These are phyloP conservation scores for Drosophila murphyi DNA, from an alignment of 1,140 invertebrate genomes.

Conservation along the genomic window DNA sequence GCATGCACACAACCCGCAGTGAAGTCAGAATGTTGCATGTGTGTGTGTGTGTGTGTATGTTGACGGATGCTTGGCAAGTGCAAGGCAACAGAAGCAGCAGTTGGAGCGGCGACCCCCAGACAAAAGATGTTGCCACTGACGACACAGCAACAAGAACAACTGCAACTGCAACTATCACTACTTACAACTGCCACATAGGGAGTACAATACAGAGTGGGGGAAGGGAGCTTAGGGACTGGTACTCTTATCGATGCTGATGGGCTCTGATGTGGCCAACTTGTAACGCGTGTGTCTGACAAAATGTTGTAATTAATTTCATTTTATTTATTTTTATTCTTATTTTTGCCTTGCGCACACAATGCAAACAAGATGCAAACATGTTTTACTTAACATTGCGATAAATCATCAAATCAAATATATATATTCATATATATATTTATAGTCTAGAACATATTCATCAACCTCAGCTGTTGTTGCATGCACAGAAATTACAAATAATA, in stretches of 20 bases:
- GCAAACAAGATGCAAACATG: slow-evolving; percentile 57
- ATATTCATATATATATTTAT: background rate
- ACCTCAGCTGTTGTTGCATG: background rate
- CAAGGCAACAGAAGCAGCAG: slow-evolving; percentile 35
- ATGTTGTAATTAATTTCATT: slow-evolving; percentile 76
- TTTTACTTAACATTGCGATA: slow-evolving; percentile 53
- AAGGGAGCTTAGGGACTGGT: background rate
- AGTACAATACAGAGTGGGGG: background rate
- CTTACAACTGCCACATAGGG: slow-evolving; percentile 40
- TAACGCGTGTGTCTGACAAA: slow-evolving; percentile 78
- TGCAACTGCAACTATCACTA: slow-evolving; percentile 37
- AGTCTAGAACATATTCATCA: background rate
- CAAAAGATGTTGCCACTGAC: slow-evolving; percentile 50
- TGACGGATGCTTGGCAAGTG: slow-evolving; percentile 80
- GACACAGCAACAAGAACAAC: slow-evolving; percentile 23
- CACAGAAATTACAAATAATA: no score
- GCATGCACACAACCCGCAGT: slow-evolving; percentile 2
- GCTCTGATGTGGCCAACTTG: slow-evolving; percentile 62
- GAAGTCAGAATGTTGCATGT: background rate
- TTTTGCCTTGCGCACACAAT: slow-evolving; percentile 6
- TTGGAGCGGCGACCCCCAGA: slow-evolving; percentile 25
- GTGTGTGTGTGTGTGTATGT: slow-evolving; percentile 47
- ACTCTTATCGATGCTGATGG: slow-evolving; percentile 44
- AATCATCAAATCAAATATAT: slow-evolving; percentile 33
- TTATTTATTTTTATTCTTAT: slow-evolving; percentile 23